Evolutionary conservation across 1,140 invertebrate genomes (phyloP).

Genomic region (Diuraphis noxia): DNA sequence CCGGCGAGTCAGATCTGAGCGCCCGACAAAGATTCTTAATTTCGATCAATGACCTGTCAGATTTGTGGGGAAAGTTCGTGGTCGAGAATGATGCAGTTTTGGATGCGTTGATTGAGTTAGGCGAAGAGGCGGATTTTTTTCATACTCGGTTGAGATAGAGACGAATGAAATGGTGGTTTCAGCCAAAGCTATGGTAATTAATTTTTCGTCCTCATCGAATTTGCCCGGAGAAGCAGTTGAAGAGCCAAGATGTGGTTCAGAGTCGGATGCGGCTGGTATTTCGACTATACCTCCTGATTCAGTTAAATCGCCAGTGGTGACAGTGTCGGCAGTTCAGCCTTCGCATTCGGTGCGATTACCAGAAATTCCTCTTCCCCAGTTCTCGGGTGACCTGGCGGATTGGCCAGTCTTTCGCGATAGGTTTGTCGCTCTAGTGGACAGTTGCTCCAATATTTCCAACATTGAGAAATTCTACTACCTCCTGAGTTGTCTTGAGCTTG

Average conservation of each 20-base stretch:
- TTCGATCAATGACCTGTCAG: background rate
- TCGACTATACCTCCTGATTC: background rate
- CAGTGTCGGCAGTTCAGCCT: background rate
- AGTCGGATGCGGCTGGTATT: background rate
- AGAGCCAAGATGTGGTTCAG: accelerated
- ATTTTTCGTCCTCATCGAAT: background rate
- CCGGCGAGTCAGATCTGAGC: background rate
- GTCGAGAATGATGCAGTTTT: background rate
- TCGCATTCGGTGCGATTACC: background rate
- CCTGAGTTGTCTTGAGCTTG: background rate
- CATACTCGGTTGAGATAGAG: background rate
- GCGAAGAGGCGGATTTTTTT: background rate
- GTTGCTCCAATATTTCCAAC: background rate
- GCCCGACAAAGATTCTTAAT: background rate
- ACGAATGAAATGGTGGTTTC: background rate
- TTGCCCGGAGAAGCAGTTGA: background rate
- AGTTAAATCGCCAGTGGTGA: accelerated
- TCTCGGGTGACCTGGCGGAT: background rate
- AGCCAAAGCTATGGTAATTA: background rate
- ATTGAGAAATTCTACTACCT: background rate
- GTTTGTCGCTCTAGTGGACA: background rate
- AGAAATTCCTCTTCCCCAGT: background rate
- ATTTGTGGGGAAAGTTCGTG: background rate
- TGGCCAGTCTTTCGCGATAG: background rate
- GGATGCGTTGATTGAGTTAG: background rate